These are phyloP conservation scores for Rhopalosiphum nymphaeae DNA, from an alignment of 2,888 invertebrate species.

Conservation along the genomic window DNA sequence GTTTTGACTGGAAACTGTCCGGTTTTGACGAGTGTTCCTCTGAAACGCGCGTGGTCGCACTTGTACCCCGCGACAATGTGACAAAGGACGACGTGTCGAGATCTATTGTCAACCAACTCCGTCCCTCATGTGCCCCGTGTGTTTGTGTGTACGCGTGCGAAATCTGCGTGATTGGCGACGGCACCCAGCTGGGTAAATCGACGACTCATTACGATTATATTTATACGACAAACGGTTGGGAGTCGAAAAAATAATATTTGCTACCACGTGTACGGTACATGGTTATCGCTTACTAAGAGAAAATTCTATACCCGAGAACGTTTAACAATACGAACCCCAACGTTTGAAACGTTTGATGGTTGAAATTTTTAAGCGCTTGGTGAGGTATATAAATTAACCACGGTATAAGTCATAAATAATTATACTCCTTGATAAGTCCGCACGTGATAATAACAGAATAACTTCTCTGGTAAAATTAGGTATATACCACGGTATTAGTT, in stretches of 20 bases:
- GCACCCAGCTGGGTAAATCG: constrained; percentile 10
- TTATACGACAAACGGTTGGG: not conserved
- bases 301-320: too few species aligned
- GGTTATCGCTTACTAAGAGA: too few species aligned
- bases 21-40: not conserved
- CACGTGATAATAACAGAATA: too few species aligned
- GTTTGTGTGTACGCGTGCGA: not conserved
- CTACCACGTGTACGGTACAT: not conserved
- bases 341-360: too few species aligned
- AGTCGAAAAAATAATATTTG: not conserved
- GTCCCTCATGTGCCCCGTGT: not conserved
- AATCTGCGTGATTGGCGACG: not conserved
- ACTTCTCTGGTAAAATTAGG: too few species aligned
- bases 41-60: not conserved
- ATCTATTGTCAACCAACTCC: not conserved
- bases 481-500: too few species aligned
- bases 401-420: too few species aligned
- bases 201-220: not conserved
- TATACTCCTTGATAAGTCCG: too few species aligned
- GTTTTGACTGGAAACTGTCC: constrained; percentile 48
- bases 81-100: not conserved
- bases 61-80: not conserved
- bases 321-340: too few species aligned
- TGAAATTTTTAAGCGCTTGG: too few species aligned
- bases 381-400: too few species aligned